Conservation (phyloP, 1,140 invertebrate genomes). For the Acromyrmex echinatior region DNA sequence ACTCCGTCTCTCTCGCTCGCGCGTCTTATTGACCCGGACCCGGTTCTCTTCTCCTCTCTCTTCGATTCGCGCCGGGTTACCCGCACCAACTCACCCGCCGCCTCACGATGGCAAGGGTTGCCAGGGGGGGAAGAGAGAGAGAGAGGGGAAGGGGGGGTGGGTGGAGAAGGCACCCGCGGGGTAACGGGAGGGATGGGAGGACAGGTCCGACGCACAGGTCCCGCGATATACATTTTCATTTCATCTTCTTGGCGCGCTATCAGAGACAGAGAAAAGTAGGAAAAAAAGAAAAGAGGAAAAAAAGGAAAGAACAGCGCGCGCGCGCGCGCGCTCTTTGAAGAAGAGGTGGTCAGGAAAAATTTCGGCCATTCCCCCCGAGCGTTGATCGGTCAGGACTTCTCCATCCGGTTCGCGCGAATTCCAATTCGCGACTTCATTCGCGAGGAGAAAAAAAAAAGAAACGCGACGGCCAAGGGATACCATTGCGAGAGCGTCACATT, state of each 20-base stretch:
- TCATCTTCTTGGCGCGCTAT: constrained; percentile 64
- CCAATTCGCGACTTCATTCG: constrained; percentile 38
- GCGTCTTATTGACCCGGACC: constrained; percentile 87
- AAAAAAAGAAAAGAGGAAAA: neutral
- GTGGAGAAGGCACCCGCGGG: constrained; percentile 48
- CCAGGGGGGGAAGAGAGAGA: constrained; percentile 3
- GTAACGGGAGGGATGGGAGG: constrained; percentile 46
- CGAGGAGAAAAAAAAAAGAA: constrained; percentile 8
- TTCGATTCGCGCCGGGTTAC: constrained; percentile 83
- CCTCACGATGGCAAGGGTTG: constrained; percentile 67
- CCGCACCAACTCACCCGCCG: constrained; percentile 75
- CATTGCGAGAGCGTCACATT: constrained; percentile 8
- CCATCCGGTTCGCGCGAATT: constrained; percentile 46
- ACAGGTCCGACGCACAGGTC: constrained; percentile 71
- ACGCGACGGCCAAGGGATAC: neutral
- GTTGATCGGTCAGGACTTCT: constrained; percentile 20
- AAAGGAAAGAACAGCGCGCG: neutral
- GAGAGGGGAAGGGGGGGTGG: constrained; percentile 18
- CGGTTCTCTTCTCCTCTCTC: constrained; percentile 83
- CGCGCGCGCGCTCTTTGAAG: neutral
- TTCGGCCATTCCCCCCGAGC: constrained; percentile 41
- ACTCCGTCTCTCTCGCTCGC: constrained; percentile 78
- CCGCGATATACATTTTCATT: constrained; percentile 77
- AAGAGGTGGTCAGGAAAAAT: constrained; percentile 41
- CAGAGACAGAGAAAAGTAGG: constrained; percentile 32